phyloP scores from a whole-genome alignment of 2,888 invertebrate species.

The Lochmaea capreae region DNA sequence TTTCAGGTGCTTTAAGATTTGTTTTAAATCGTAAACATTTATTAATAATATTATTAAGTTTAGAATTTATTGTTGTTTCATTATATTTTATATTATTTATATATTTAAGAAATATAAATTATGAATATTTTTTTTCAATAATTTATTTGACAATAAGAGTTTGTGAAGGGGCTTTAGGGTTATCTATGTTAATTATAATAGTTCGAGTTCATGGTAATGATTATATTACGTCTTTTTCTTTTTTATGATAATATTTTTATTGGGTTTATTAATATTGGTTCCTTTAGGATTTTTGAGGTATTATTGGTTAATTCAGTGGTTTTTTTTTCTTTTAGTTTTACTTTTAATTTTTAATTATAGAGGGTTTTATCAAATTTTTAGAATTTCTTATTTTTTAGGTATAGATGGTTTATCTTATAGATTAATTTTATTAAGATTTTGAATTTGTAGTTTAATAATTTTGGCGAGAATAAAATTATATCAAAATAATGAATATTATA shows the following conservation, averaged over 20 bases:
- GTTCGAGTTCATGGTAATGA: constrained; percentile 74
- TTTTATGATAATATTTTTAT: constrained; percentile 71
- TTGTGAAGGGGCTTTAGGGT: constrained; percentile 74
- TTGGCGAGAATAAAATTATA: constrained; percentile 69
- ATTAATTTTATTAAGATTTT: constrained; percentile 71
- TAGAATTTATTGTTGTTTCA: constrained; percentile 72
- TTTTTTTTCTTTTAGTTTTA: constrained; percentile 68
- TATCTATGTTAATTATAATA: constrained; percentile 73
- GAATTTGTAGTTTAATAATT: constrained; percentile 72
- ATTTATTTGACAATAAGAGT: constrained; percentile 74
- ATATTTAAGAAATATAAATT: constrained; percentile 65
- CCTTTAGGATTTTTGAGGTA: constrained; percentile 68
- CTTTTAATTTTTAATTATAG: constrained; percentile 65
- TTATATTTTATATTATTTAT: constrained; percentile 59
- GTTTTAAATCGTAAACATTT: constrained; percentile 71
- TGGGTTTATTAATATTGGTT: constrained; percentile 55
- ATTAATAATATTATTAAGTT: constrained; percentile 71
- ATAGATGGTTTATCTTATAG: constrained; percentile 70
- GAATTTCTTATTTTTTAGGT: constrained; percentile 66
- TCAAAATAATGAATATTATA: constrained; percentile 64
- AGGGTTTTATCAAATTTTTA: constrained; percentile 62
- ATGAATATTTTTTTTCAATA: constrained; percentile 70
- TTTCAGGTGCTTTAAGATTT: constrained; percentile 69
- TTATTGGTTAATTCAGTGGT: constrained; percentile 69
- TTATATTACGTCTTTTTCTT: constrained; percentile 72